Percentiles rank a stretch among this genome's conserved stretches.
These are phyloP conservation scores for Scophthalmus maximus DNA, from an alignment of 2,113 vertebrate genomes.

Conservation along the genomic window DNA sequence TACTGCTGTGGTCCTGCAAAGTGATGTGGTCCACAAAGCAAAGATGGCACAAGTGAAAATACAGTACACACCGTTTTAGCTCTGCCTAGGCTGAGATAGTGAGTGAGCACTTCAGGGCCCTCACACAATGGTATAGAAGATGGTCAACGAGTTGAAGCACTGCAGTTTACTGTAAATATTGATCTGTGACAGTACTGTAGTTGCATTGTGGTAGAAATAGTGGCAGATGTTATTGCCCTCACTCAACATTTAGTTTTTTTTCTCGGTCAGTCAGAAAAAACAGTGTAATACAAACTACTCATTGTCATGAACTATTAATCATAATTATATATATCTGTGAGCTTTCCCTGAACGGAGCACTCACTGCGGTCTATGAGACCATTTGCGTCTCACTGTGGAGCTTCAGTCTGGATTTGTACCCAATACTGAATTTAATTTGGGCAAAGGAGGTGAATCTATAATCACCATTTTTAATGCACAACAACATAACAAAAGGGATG, in stretches of 20 bases:
- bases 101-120: too few relatives aligned
- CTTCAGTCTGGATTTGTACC: neutral
- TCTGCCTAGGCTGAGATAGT: too few relatives aligned
- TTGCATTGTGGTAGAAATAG: neutral
- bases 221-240: neutral
- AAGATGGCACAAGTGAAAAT: neutral
- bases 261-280: neutral
- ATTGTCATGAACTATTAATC: neutral
- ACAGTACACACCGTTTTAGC: neutral
- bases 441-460: too few relatives aligned
- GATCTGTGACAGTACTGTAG: neutral
- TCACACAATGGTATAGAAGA: too few relatives aligned
- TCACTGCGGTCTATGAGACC: neutral
- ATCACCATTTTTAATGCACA: too few relatives aligned
- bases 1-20: too few relatives aligned
- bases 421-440: neutral
- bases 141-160: too few relatives aligned
- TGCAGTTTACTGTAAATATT: neutral
- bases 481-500: neutral
- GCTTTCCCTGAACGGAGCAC: too few relatives aligned
- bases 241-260: neutral
- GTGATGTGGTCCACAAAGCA: too few relatives aligned
- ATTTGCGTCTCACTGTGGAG: neutral
- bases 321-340: neutral
- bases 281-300: neutral